These are phyloP conservation scores for Arctopsyche grandis DNA, from an alignment of 1,140 invertebrate species.

Conservation along the genomic window DNA sequence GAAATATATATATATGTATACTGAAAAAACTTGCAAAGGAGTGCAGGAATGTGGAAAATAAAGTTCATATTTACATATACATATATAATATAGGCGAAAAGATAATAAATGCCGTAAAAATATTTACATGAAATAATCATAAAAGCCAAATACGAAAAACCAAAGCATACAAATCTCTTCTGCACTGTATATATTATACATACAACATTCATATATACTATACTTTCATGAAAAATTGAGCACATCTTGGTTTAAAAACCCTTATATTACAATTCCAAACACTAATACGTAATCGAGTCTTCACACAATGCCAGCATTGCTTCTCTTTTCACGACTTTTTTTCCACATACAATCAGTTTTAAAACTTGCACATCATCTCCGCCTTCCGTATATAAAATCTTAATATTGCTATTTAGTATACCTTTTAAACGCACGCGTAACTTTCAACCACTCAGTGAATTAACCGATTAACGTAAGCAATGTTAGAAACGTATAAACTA, in stretches of 20 bases:
- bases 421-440: not conserved
- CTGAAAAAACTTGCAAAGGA: slow-evolving; percentile 40
- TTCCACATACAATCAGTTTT: not conserved
- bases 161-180: not conserved
- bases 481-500: no score
- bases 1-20: slow-evolving; percentile 22
- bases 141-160: not conserved
- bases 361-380: not conserved
- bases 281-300: no score
- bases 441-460: not conserved
- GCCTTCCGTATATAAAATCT: not conserved
- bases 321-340: not conserved
- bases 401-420: not conserved
- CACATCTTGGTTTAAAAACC: slow-evolving; percentile 2
- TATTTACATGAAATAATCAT: slow-evolving; percentile 9
- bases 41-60: slow-evolving; percentile 39
- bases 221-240: not conserved
- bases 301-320: slow-evolving; percentile 34
- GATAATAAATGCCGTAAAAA: not conserved
- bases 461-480: not conserved
- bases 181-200: no score
- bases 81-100: not conserved
- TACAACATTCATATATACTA: no score
- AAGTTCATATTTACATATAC: slow-evolving; percentile 53
- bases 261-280: not conserved